Evolutionary conservation across 1,140 invertebrate species (phyloP).

Genomic region (Lasioglossum albipes): DNA sequence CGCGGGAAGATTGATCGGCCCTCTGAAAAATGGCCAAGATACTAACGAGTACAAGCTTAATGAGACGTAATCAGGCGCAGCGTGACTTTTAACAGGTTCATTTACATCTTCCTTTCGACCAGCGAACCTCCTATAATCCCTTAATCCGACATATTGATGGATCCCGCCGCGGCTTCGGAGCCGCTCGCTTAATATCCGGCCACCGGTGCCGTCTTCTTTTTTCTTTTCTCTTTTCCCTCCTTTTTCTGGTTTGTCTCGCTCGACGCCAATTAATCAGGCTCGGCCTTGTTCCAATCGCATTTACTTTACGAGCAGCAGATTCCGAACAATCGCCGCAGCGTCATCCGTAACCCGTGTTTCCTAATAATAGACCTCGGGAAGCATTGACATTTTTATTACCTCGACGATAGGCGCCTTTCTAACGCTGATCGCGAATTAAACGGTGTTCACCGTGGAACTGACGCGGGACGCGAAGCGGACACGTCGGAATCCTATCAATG

Average conservation of each 20-base stretch:
- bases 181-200: neutral
- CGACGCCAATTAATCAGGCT: neutral
- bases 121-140: neutral
- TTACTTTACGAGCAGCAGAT: constrained; percentile 1
- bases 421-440: too few species aligned
- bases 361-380: neutral
- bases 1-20: neutral
- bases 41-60: constrained; percentile 7
- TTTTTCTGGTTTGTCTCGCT: neutral
- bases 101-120: constrained; percentile 8
- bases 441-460: too few species aligned
- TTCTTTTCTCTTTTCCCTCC: too few species aligned
- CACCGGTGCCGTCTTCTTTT: neutral
- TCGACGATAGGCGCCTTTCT: too few species aligned
- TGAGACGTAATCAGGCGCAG: neutral
- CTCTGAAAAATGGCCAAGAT: neutral
- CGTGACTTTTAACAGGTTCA: neutral
- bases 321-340: neutral
- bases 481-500: too few species aligned
- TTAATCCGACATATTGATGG: constrained; percentile 15
- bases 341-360: neutral
- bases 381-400: too few species aligned
- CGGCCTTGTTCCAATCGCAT: neutral
- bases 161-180: neutral
- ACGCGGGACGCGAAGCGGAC: too few species aligned